Evolutionary conservation across 2,888 invertebrate genomes (phyloP).

Genomic region (Xylota sylvarum): DNA sequence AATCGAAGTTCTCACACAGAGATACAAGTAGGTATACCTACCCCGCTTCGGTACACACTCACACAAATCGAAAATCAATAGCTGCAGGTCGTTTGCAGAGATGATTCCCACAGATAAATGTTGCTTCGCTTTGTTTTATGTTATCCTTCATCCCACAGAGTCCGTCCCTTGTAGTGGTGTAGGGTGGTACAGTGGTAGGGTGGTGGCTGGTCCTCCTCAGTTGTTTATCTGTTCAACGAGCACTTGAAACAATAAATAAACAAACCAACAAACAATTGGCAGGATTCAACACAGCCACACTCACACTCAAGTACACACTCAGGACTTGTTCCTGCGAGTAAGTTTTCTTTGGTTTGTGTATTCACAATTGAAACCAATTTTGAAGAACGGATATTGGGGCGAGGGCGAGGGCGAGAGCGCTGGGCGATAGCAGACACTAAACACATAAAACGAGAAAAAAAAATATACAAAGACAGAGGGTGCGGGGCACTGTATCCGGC

Average conservation of each 20-base stretch:
- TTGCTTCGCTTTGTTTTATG: constrained; percentile 55
- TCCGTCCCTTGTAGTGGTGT: constrained; percentile 10
- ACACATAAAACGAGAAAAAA: constrained; percentile 45
- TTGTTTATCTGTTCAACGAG: constrained; percentile 75
- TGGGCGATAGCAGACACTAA: constrained; percentile 39
- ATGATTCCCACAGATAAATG: constrained; percentile 66
- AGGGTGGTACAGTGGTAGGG: not conserved
- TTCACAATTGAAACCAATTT: constrained; percentile 72
- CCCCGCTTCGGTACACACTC: constrained; percentile 6
- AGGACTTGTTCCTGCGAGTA: constrained; percentile 36
- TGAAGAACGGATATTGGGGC: constrained; percentile 21
- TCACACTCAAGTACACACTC: constrained; percentile 31
- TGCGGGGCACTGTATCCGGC: constrained; percentile 49
- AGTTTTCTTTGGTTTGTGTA: constrained; percentile 57
- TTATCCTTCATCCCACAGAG: constrained; percentile 7
- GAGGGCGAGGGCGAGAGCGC: no score
- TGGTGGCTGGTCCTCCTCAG: constrained; percentile 43
- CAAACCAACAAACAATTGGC: constrained; percentile 73
- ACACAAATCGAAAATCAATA: constrained; percentile 72
- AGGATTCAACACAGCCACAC: constrained; percentile 53
- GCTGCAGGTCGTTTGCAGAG: constrained; percentile 67
- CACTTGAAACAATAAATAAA: constrained; percentile 76
- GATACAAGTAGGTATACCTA: no score
- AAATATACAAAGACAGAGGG: not conserved
- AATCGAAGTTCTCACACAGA: constrained; percentile 18